Evolutionary conservation across 2,797 vertebrate species (phyloP).

Genomic region (Salarias fasciatus): DNA sequence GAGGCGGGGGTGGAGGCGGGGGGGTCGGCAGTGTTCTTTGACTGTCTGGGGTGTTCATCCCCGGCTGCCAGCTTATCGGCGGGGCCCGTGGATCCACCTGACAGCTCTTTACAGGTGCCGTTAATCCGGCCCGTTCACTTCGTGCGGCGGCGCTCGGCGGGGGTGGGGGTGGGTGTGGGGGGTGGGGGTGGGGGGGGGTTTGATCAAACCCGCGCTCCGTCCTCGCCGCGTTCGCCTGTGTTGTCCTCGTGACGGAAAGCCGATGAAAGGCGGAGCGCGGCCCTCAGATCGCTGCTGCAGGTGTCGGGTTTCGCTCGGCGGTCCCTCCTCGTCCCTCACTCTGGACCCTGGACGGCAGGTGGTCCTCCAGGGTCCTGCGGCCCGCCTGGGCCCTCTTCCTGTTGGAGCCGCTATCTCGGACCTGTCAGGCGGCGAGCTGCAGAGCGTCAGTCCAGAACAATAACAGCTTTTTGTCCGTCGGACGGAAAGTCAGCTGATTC

Average conservation of each 20-base stretch:
- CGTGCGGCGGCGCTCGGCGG: too few species aligned
- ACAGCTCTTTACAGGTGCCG: conserved; percentile 83
- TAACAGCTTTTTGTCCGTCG: conserved; percentile 9
- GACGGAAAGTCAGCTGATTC: too few species aligned
- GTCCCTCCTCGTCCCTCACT: not conserved
- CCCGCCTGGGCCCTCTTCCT: too few species aligned
- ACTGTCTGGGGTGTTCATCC: conserved; percentile 79
- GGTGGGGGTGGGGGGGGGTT: too few species aligned
- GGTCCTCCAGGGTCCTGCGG: too few species aligned
- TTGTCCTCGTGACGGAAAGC: conserved; percentile 72
- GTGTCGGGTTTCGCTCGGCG: too few species aligned
- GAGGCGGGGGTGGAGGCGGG: conserved; percentile 22
- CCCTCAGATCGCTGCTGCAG: conserved; percentile 29
- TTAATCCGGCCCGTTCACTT: conserved; percentile 82
- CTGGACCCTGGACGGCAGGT: not conserved
- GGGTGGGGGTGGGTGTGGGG: too few species aligned
- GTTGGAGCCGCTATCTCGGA: conserved; percentile 42
- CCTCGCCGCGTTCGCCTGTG: conserved; percentile 58
- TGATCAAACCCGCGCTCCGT: conserved; percentile 70
- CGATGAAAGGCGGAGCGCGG: conserved; percentile 72
- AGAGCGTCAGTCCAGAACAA: conserved; percentile 62
- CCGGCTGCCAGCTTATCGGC: conserved; percentile 71
- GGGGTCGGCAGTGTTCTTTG: conserved; percentile 67
- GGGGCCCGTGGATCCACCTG: conserved; percentile 80
- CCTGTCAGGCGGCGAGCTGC: conserved; percentile 68